Percentiles rank a stretch among this genome's conserved stretches.
phyloP scores from a whole-genome alignment of 2,113 vertebrate species.

The Eclectus roratus region DNA sequence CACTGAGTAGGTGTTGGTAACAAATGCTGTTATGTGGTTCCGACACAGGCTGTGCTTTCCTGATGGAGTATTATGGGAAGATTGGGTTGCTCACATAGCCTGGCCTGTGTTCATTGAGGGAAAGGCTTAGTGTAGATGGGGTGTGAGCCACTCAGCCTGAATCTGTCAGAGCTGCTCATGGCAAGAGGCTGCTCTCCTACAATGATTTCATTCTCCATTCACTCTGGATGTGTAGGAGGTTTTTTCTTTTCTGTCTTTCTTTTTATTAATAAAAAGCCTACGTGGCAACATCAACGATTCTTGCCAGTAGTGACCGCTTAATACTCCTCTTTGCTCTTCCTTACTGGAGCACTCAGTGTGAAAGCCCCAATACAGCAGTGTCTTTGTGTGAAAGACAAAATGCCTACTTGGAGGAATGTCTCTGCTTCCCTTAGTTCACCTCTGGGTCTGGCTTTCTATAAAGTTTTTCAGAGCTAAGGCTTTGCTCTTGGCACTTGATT shows the following conservation, averaged over 20 bases:
- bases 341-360: neutral
- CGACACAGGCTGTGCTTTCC: neutral
- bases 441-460: neutral
- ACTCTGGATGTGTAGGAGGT: neutral
- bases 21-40: neutral
- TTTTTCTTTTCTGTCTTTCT: neutral
- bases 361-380: neutral
- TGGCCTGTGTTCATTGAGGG: neutral
- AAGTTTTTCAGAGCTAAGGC: neutral
- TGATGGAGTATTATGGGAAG: neutral
- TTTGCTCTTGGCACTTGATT: neutral
- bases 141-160: neutral
- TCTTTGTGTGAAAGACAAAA: constrained; percentile 39
- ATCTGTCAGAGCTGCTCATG: neutral
- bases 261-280: neutral
- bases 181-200: neutral
- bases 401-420: neutral
- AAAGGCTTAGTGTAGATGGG: neutral
- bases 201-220: constrained; percentile 43
- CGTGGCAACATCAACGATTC: neutral
- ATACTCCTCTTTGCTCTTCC: neutral
- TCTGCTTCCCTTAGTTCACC: neutral
- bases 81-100: neutral
- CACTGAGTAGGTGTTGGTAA: neutral
- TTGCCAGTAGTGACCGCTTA: neutral